These are phyloP conservation scores for Aplysina aerophoba DNA, from an alignment of 37 sponge, comb jelly and placozoan species.

Conservation along the genomic window DNA sequence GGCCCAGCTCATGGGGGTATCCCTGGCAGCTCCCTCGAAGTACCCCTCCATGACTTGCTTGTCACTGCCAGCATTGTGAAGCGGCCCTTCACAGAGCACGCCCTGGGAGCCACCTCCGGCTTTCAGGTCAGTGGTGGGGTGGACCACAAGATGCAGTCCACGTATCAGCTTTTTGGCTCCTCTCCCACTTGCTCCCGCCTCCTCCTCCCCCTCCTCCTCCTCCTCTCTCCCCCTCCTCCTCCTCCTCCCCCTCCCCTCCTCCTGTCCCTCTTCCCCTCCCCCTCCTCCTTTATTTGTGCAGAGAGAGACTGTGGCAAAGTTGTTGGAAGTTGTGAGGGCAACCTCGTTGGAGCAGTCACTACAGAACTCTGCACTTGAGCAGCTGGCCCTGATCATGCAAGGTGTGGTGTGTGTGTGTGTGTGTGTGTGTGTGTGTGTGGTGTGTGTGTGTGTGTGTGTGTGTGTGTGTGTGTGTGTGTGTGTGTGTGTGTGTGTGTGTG, in stretches of 20 bases:
- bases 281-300: neutral
- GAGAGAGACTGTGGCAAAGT: constrained; percentile 55
- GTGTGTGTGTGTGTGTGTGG: constrained; percentile 22
- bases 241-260: neutral
- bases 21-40: neutral
- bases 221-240: too few relatives aligned
- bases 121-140: neutral
- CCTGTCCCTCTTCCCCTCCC: neutral
- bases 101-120: neutral
- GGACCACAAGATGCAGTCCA: too few relatives aligned
- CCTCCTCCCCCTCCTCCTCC: too few relatives aligned
- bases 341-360: constrained; percentile 45
- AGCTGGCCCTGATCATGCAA: constrained; percentile 54
- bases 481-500: constrained; percentile 15
- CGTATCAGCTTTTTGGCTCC: too few relatives aligned
- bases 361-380: constrained; percentile 71
- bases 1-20: neutral
- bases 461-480: constrained; percentile 27
- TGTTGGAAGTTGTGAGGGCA: constrained; percentile 61
- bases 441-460: constrained; percentile 11
- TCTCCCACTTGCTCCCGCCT: too few relatives aligned
- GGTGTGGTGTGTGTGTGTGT: constrained; percentile 32
- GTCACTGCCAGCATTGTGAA: neutral
- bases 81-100: constrained; percentile 32
- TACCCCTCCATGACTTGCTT: constrained; percentile 42